Base-by-base conservation (phyloP, 2,888 invertebrate genomes). In the Agriopis marginaria region DNA sequence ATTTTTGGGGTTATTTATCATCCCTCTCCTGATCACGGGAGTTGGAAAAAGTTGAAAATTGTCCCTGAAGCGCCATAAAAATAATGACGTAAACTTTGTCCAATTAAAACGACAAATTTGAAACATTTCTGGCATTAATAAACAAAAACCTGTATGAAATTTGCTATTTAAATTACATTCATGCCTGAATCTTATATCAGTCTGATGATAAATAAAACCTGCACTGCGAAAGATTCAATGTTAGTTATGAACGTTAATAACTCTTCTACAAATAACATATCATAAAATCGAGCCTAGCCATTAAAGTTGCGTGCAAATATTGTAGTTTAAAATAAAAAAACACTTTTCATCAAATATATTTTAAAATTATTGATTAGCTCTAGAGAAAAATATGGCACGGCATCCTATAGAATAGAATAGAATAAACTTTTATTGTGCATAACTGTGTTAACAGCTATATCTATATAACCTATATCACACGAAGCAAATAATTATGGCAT, bases 311-410 rank as follows among this genome's bases (percentile, higher is more conserved):
- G 71, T 66, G 71, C 66, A 66, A 67, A 23, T 51, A 59, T 71
- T 54, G 23, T 40, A 58, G 32, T 73, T 63, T 61, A 59, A 61
- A 60, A 63, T 50, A 65, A 23, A n/a, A 54, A 39, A 54, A 54
- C n/a, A 71, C 11, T 58, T 58, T 56, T 32, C 8, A n/a, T 61
- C 32, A 54, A 54, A 50, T 66, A 63, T 45, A 45, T 65, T 39
- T 58, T 11, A 55, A 9, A 42, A 42, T 63, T 88, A 90, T 89
- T 90, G 89, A 90, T 90, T 87, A 84, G 74, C 79, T 88, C 87
- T 86, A 79, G 74, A 87, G 88, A 89, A 91, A 88, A 88, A 90
- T 39, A 53, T 64, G 56, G 63, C 63, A 61, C 55, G 53, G 59
- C 40, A 64, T 39, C 11, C 11, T 42, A n/a, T n/a, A n/a, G n/a